Conservation (phyloP, 2,797 vertebrate species). For the Chelon labrosus region DNA sequence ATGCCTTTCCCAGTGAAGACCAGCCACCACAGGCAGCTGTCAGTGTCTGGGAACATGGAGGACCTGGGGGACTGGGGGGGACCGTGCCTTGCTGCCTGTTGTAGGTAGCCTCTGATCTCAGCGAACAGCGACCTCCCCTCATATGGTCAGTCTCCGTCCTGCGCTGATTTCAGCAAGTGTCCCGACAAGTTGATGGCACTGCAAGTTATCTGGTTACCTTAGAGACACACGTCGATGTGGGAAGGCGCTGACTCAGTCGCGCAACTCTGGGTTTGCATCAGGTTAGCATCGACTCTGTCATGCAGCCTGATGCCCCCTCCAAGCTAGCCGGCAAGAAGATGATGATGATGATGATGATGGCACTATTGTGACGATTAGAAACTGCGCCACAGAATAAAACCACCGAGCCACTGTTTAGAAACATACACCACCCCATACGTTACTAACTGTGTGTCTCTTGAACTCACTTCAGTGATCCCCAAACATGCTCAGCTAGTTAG, state of each 20-base stretch:
- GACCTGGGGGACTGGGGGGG: slow-evolving; percentile 3
- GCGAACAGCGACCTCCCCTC: slow-evolving; percentile 1
- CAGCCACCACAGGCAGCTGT: slow-evolving; percentile 46
- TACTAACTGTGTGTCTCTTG: neutral
- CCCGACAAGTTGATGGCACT: neutral
- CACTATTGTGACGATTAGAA: neutral
- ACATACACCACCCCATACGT: neutral
- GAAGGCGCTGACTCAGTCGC: neutral
- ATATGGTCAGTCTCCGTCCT: neutral
- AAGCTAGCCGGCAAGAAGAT: no score
- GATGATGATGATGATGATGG: neutral
- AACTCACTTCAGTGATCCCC: neutral
- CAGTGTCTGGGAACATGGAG: slow-evolving; percentile 30
- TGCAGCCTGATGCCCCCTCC: neutral
- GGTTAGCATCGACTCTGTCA: neutral
- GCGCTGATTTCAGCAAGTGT: slow-evolving; percentile 1
- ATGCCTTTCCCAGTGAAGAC: slow-evolving; percentile 13
- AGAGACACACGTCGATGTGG: no score
- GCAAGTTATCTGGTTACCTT: neutral
- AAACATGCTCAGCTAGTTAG: slow-evolving; percentile 44
- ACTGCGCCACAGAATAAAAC: accelerated
- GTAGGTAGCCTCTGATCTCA: slow-evolving; percentile 42
- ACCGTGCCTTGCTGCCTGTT: slow-evolving; percentile 10
- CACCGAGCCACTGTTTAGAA: neutral
- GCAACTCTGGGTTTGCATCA: neutral